Evolutionary conservation across 2,888 invertebrate genomes (phyloP), one percentile per base, ranked within the genome.

Genomic region (Drosophila lacicola): DNA sequence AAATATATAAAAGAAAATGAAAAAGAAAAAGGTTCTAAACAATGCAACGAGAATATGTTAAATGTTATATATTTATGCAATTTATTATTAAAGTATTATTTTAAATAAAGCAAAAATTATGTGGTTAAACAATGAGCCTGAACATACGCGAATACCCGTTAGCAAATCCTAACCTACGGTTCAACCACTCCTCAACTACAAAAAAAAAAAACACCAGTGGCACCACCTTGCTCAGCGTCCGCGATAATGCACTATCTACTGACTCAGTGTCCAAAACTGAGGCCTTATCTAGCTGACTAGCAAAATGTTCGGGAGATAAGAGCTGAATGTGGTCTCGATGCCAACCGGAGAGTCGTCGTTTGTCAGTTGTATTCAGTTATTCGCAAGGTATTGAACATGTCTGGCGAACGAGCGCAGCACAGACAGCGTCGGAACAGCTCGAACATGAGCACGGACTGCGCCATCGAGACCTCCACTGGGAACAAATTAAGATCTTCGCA

Each of bases 41-140:
- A 78, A 64, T 58, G 71, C 79, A 86, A 65, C 71, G 74, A 74
- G 72, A 88, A 90, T 90, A 82, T 90, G 90, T 90, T 90, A 83
- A 90, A 90, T 90, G 88, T 90, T 90, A 90, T 87, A 70, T 82
- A 87, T 82, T 88, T 81, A 89, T 89, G 89, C 90, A 89, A 89
- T 90, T 86, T 82, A 88, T 80, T 90, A 90, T 84, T 80, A 84
- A 88, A 90, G 90, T 90, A 90, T 82, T 84, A 84, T 84, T 78
- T 83, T 74, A 82, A 84, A 84, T 84, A 84, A 84, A 83, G 74
- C 70, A 74, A 74, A 56, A 65, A 39, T 36, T 50, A 47, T 64
- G 54, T 60, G 67, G 58, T 66, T 79, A 41, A 57, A 8, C 19
- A 19, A 34, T 21, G 9, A 34, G 8, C 11, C 14, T 4, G 3